Evolutionary conservation across 2,888 invertebrate genomes (phyloP).

Genomic region (Nebria salina): DNA sequence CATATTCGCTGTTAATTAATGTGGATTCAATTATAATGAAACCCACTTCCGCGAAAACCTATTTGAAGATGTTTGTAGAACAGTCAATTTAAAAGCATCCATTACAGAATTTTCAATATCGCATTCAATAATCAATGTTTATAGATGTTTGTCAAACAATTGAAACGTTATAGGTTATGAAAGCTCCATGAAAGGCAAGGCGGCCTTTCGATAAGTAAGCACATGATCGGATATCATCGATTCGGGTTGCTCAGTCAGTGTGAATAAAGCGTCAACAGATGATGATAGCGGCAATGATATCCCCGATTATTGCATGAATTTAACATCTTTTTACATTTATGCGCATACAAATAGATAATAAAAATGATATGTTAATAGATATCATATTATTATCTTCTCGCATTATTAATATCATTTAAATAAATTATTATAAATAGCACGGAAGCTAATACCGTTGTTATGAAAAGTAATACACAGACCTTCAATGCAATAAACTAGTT

Average conservation of each 20-base stretch:
- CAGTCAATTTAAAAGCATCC: not conserved
- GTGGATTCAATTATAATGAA: no score
- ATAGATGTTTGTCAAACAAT: not conserved
- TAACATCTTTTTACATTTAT: not conserved
- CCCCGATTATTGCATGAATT: not conserved
- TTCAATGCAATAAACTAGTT: not conserved
- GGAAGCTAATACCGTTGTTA: not conserved
- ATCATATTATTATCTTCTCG: not conserved
- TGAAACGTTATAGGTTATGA: conserved; percentile 1
- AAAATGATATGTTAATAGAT: not conserved
- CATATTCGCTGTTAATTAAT: no score
- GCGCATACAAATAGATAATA: not conserved
- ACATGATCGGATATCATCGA: not conserved
- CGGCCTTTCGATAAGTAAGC: not conserved
- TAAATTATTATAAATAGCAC: not conserved
- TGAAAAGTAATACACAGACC: not conserved
- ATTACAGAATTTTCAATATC: not conserved
- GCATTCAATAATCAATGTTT: not conserved
- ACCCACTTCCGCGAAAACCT: not conserved
- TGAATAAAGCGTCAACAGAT: not conserved
- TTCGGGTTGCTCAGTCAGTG: not conserved
- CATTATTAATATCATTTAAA: not conserved
- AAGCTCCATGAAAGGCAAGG: not conserved
- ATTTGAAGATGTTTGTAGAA: not conserved
- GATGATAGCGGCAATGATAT: not conserved